Conservation (phyloP, 2,888 invertebrate species). For the Oscheius myriophilus region DNA sequence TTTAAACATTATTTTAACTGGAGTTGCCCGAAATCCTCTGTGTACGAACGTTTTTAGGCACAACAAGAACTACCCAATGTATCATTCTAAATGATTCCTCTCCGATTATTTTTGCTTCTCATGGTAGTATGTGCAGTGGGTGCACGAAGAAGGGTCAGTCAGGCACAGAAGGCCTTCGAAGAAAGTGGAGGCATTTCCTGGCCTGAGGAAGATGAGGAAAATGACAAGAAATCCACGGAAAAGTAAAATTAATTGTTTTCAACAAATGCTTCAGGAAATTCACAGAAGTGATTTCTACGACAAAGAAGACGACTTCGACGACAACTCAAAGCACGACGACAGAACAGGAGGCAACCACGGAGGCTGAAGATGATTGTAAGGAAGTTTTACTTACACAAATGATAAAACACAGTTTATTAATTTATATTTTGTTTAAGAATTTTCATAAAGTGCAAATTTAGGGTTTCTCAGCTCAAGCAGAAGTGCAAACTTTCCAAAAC, state of each 20-base stretch:
- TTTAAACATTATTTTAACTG: too few relatives aligned
- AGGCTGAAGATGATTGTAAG: neutral
- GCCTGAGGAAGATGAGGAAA: slow-evolving; percentile 21
- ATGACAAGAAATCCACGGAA: neutral
- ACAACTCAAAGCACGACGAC: neutral
- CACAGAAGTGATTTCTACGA: neutral
- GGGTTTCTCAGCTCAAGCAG: too few relatives aligned
- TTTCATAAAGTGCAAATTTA: too few relatives aligned
- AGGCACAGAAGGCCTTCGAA: slow-evolving; percentile 31
- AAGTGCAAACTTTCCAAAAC: too few relatives aligned
- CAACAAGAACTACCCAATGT: too few relatives aligned
- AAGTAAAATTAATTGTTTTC: neutral
- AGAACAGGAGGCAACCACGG: too few relatives aligned
- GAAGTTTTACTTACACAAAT: too few relatives aligned
- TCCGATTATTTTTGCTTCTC: neutral
- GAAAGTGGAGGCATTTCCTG: slow-evolving; percentile 24
- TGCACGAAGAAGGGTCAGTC: slow-evolving; percentile 19
- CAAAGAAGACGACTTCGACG: neutral
- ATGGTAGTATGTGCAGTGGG: neutral
- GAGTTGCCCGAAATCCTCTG: too few relatives aligned
- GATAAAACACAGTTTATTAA: too few relatives aligned
- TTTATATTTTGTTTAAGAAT: too few relatives aligned
- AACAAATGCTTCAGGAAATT: neutral
- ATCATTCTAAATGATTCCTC: neutral
- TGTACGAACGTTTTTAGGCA: too few relatives aligned